Base-by-base conservation (phyloP, 37 sponge, comb jelly and placozoan species). In the Cliona cf. orientalis region DNA sequence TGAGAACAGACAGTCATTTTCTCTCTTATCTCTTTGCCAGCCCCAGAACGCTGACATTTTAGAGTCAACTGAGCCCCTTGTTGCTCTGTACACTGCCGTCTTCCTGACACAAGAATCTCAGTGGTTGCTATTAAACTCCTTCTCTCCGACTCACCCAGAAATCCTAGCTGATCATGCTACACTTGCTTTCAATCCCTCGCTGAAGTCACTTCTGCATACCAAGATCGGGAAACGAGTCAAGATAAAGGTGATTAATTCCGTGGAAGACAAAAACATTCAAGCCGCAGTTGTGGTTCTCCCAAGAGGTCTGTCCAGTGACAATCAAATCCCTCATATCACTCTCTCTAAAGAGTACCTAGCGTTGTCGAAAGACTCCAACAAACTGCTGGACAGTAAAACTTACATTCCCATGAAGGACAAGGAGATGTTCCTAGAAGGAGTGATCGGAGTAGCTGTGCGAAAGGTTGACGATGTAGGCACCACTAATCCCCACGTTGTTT, bases 291-390 rank as follows among this genome's bases (percentile, higher is more conserved):
- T 92, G 11, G 66, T 66, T 12, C 40, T 86, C 0, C 85, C 81
- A 23, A 41, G 33, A 0, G 84, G 63, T 3, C 21, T 92, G 57
- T 19, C 34, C 6, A 64, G 46, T 37, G 81, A 73, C 19, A 92
- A 89, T 35, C 42, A 58, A 34, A 5, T 34, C 38, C 93, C 96
- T n/a, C 96, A 96, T 70, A 81, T 96, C 66, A 96, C 96, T 69
- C 75, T 96, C 55, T 89, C 91, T 4, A 76, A 80, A n/a, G 73
- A 66, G 11, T n/a, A 58, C 1, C 60, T 58, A 14, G 81, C 79
- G 2, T 29, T 71, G 21, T 80, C 93, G 1, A 92, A 86, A 49
- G 38, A 83, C 29, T 68, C 96, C 11, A 92, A 92, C 63, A 74
- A 72, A 45, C 46, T 96, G 80, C 80, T 96, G 37, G 34, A 74